Evolutionary conservation across 2,113 vertebrate species (phyloP).

Genomic region (Ceratotherium simum): DNA sequence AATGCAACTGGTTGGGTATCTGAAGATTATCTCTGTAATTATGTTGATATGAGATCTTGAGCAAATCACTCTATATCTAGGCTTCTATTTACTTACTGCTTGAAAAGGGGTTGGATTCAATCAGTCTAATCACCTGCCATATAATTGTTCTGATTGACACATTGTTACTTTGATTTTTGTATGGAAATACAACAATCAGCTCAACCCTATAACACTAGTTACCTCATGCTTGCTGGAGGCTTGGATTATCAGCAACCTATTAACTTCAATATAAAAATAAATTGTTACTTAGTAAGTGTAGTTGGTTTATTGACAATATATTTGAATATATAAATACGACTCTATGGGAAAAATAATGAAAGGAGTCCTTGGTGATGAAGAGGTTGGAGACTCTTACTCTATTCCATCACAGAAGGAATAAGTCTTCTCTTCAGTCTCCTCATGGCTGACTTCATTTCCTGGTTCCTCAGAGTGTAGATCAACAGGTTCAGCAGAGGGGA

Average conservation of each 20-base stretch:
- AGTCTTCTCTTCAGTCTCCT: conserved; percentile 43
- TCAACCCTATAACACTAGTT: neutral
- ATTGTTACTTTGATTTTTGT: neutral
- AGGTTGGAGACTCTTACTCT: neutral
- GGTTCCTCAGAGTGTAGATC: conserved; percentile 79
- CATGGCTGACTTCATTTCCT: conserved; percentile 76
- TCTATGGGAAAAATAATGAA: neutral
- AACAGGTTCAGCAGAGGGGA: conserved; percentile 77
- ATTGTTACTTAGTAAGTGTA: neutral
- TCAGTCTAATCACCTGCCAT: neutral
- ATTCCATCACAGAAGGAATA: neutral
- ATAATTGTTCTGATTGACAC: neutral
- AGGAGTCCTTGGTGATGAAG: neutral
- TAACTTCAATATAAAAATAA: neutral
- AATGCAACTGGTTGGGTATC: no score
- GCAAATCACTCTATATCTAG: neutral
- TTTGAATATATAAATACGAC: neutral
- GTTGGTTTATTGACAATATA: neutral
- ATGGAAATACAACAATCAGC: neutral
- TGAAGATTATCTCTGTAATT: neutral
- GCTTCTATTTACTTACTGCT: neutral
- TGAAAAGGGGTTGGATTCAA: neutral
- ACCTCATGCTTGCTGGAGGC: neutral
- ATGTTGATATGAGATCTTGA: neutral
- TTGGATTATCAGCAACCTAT: neutral